Percentiles rank a stretch among this genome's conserved stretches.
Conservation (phyloP, 2,888 invertebrate species). For the Liopterus haemorrhoidalis region DNA sequence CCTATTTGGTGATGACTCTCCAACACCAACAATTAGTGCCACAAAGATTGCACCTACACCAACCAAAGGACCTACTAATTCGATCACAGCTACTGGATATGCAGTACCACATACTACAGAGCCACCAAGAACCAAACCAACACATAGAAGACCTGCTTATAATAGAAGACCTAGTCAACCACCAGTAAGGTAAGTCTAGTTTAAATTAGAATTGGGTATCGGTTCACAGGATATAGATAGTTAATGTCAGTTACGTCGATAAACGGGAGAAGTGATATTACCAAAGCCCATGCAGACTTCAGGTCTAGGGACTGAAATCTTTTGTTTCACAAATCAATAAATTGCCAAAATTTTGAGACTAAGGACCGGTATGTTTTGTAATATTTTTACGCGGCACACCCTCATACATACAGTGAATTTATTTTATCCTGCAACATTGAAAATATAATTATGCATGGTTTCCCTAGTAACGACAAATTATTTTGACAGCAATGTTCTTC, state of each 20-base stretch:
- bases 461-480: too few relatives aligned
- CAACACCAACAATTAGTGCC: constrained; percentile 39
- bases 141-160: constrained; percentile 51
- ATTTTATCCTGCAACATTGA: too few relatives aligned
- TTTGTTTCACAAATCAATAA: not conserved
- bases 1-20: constrained; percentile 63
- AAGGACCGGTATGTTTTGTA: not conserved
- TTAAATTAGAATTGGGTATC: constrained; percentile 1
- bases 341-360: not conserved
- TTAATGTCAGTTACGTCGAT: too few relatives aligned
- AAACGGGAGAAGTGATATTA: too few relatives aligned
- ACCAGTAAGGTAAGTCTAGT: constrained; percentile 53
- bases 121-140: constrained; percentile 42
- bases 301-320: constrained; percentile 1
- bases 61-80: constrained; percentile 42
- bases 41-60: too few relatives aligned
- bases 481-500: too few relatives aligned
- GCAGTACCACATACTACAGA: constrained; percentile 59
- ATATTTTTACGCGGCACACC: too few relatives aligned
- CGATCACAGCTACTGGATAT: constrained; percentile 58
- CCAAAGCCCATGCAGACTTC: too few relatives aligned
- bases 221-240: too few relatives aligned
- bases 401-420: too few relatives aligned
- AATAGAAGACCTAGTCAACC: constrained; percentile 62
- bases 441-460: too few relatives aligned